Evolutionary conservation across 2,888 invertebrate genomes (phyloP), one percentile per base, ranked within the genome.

Genomic region (Charanyca ferruginea): DNA sequence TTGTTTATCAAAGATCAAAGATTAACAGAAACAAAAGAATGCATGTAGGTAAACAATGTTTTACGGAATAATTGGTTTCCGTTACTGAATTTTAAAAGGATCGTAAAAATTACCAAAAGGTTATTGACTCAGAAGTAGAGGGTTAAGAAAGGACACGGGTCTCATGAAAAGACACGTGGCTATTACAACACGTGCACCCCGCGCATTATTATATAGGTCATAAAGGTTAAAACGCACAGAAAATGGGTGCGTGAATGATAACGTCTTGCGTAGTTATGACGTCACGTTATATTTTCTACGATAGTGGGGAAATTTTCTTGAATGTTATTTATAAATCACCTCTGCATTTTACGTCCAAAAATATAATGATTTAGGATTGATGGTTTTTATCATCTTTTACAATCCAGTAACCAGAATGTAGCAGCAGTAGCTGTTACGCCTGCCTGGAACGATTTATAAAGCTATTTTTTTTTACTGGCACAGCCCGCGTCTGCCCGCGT

Each of bases 311-410:
- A 74, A 70, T 48, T 52, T 41, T 38, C 51, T 54, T 38, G 32
- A 51, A 18, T 49, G 35, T 32, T 38, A 42, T 51, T 54, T 41
- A 53, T n/a, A 77, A 52, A 64, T 77, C 67, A 72, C 72, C 68
- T 73, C 63, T 42, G 23, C 13, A 8, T 3, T 67, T 32, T 38
- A 64, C 57, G 41, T 54, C 38, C 18, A 54, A 58, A 53, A 4
- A 51, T 68, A 38, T 22, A 38, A 68, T 48, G 25, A 35, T 38
- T 22, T 32, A 28, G 23, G 41, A 25, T 58, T 32, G n/a, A 35
- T 41, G 11, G 9, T 52, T 53, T 25, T 53, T n/a, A n/a, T 11
- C 22, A 38, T 53, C 11, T 48, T 60, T 68, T 16, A 54, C 22
- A 18, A 53, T 38, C 35, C 18, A 11, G 8, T 38, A 25, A 25